These are phyloP conservation scores for Presbytis comata DNA, from an alignment of 2,797 vertebrate genomes.

Conservation along the genomic window DNA sequence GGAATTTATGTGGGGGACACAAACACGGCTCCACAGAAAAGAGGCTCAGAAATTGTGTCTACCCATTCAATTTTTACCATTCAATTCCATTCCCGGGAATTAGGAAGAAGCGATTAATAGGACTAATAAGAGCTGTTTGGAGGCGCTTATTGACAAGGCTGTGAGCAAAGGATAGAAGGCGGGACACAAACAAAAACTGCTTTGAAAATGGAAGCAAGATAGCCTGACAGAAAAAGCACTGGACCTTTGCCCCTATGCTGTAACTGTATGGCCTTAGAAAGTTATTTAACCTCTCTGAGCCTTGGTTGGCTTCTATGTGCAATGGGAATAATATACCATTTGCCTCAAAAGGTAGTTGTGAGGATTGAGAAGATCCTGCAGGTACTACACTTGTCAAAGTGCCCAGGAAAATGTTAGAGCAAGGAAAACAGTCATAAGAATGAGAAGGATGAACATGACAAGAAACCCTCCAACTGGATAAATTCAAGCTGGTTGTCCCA, in stretches of 20 bases:
- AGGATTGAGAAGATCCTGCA: neutral
- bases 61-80: accelerated
- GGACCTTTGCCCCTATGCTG: neutral
- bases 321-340: neutral
- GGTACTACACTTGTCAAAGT: neutral
- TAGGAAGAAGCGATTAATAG: neutral
- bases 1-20: neutral
- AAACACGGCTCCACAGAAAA: neutral
- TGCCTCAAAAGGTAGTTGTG: neutral
- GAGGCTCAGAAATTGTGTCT: neutral
- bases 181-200: neutral
- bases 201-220: neutral
- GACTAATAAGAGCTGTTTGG: neutral
- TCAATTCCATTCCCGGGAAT: neutral
- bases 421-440: neutral
- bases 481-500: neutral
- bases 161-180: neutral
- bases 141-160: neutral
- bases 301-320: neutral
- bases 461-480: neutral
- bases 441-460: no score
- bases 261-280: neutral
- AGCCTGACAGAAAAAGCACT: neutral
- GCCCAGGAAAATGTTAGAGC: neutral
- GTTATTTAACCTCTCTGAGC: neutral